These are phyloP conservation scores for Drosophila willistoni DNA, from an alignment of 1,140 invertebrate genomes.

Conservation along the genomic window DNA sequence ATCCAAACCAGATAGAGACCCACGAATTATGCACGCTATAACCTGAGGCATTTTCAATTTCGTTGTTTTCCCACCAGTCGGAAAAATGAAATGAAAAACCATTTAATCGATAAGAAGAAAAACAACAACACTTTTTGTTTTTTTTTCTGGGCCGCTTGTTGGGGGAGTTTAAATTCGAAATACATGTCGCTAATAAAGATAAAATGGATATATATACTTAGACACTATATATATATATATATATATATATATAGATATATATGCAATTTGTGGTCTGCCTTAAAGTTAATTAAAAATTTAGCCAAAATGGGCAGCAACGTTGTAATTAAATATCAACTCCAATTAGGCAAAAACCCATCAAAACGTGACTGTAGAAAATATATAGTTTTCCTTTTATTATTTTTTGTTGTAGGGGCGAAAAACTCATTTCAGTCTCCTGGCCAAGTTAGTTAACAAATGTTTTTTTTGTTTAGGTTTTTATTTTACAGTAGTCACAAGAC, in stretches of 20 bases:
- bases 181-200: constrained; percentile 70
- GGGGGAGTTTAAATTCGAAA: constrained; percentile 58
- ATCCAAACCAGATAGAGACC: constrained; percentile 43
- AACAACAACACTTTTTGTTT: constrained; percentile 41
- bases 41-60: constrained; percentile 46
- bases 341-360: constrained; percentile 46
- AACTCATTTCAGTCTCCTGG: too few relatives aligned
- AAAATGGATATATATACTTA: constrained; percentile 21
- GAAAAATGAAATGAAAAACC: constrained; percentile 21
- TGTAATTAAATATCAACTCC: constrained; percentile 58
- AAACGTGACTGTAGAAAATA: not conserved
- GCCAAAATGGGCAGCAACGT: constrained; percentile 25
- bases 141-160: constrained; percentile 46
- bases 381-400: not conserved
- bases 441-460: too few relatives aligned
- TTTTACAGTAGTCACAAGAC: too few relatives aligned
- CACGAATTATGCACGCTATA: constrained; percentile 66
- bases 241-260: not conserved
- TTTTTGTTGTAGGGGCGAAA: too few relatives aligned
- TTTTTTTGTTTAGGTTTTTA: too few relatives aligned
- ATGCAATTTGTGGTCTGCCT: constrained; percentile 3
- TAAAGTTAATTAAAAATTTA: constrained; percentile 65
- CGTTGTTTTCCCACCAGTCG: constrained; percentile 19
- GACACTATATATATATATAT: not conserved
- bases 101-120: constrained; percentile 37